phyloP scores from a whole-genome alignment of 2,113 vertebrate species.

The Sigmodon hispidus region DNA sequence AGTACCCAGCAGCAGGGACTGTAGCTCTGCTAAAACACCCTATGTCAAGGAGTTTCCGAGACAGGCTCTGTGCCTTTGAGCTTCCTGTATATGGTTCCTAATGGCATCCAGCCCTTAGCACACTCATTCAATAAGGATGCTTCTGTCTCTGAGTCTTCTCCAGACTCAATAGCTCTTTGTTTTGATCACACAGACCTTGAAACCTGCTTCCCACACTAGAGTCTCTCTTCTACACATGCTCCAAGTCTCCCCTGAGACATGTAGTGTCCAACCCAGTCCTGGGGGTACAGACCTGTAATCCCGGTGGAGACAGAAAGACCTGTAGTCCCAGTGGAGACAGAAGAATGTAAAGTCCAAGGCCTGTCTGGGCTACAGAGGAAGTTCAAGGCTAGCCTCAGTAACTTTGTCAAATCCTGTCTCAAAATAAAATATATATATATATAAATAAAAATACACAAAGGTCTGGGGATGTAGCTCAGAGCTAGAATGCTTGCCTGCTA shows the following conservation, averaged over 20 bases:
- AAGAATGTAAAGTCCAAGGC: background rate
- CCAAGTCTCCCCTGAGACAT: background rate
- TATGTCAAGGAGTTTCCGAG: background rate
- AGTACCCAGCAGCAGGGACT: background rate
- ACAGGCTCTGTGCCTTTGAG: background rate
- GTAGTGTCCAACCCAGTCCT: background rate
- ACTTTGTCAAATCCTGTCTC: background rate
- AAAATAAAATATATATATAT: background rate
- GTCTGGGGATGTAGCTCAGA: background rate
- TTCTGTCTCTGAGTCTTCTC: background rate
- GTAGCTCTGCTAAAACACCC: background rate
- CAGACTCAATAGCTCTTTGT: background rate
- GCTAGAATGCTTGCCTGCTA: background rate
- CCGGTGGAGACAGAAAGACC: background rate
- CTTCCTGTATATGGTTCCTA: background rate
- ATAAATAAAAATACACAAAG: background rate
- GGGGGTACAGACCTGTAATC: background rate
- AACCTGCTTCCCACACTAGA: background rate
- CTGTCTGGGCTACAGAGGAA: background rate
- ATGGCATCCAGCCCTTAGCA: background rate
- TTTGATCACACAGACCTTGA: background rate
- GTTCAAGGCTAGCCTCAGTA: background rate
- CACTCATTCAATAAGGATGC: rapidly evolving
- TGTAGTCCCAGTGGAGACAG: background rate
- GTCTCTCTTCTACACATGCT: background rate